Evolutionary conservation across 1,140 invertebrate species (phyloP), one percentile per base, ranked within the genome.

Genomic region (Cydia pomonella): DNA sequence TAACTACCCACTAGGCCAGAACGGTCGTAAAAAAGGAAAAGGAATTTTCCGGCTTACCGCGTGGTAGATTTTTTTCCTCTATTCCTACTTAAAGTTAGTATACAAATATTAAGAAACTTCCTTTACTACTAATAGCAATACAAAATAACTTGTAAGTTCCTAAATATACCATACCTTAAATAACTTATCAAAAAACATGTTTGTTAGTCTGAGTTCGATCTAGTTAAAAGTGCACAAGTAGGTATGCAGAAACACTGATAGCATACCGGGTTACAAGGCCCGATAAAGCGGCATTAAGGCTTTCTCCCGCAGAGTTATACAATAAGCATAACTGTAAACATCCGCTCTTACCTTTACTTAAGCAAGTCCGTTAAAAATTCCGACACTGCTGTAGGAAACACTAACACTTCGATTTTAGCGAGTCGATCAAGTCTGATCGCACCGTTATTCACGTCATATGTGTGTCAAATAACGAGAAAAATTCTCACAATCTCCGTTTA

Each of bases 271-370:
- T 59, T 59, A 59, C 53, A 59, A 59, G 53, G 18, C 53, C 27
- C 64, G 64, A 69, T 69, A 69, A 59, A 21, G 29, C 63, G 16
- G 27, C 64, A 33, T 33, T 33, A 82, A 77, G 79, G 87, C 88
- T 92, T 90, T 91, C 89, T 83, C 89, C 82, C 73, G 77, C 72
- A 75, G 75, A 69, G 82, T 92, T 92, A 92, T 86, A 92, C 90
- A 92, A 92, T 90, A 90, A 85, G 80, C 84, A 85, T 92, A 92
- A 91, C 90, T 89, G 91, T 92, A 88, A 92, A 92, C 84, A 91
- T 91, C 85, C 87, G 85, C 82, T 88, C 88, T 92, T 92, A 92
- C 90, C 90, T 92, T 77, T 85, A 80, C 84, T 90, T 85, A 86
- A 85, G 83, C 86, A 88, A 91, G 85, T 92, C 90, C 91, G 91